Conservation (phyloP, 30 jellyfish, hydroid and myxozoan species). For the Nemopilema nomurai region DNA sequence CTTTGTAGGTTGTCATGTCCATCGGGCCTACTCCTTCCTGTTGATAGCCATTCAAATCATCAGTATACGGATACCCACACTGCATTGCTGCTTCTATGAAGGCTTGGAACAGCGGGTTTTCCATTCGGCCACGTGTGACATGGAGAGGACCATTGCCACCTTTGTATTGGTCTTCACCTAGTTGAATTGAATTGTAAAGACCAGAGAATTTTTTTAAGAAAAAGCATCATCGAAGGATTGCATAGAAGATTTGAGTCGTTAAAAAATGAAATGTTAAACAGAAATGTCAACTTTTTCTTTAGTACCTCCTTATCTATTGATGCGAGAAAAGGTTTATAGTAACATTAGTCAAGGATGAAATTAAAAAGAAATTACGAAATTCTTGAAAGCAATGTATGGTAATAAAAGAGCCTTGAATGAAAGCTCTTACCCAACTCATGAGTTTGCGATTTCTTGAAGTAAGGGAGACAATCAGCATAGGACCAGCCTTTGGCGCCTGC, state of each 20-base stretch:
- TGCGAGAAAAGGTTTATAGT: no score
- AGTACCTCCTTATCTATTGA: no score
- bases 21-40: slow-evolving; percentile 99
- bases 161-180: slow-evolving; percentile 90
- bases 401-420: no score
- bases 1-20: slow-evolving; percentile 87
- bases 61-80: slow-evolving; percentile 95
- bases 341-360: no score
- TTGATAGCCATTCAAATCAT: slow-evolving; percentile 91
- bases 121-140: slow-evolving; percentile 80
- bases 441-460: slow-evolving; percentile 89
- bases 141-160: slow-evolving; percentile 97
- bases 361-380: no score
- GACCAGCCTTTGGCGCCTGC: slow-evolving; percentile 99
- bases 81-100: slow-evolving; percentile 90
- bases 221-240: no score
- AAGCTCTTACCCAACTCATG: slow-evolving; percentile 77
- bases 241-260: no score
- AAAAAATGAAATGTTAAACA: no score
- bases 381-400: no score
- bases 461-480: slow-evolving; percentile 92
- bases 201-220: no score
- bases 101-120: slow-evolving; percentile 87
- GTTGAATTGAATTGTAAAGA: no score
- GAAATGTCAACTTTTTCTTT: no score